phyloP scores from a whole-genome alignment of 2,113 vertebrate species.

The Nothocercus nigrocapillus region DNA sequence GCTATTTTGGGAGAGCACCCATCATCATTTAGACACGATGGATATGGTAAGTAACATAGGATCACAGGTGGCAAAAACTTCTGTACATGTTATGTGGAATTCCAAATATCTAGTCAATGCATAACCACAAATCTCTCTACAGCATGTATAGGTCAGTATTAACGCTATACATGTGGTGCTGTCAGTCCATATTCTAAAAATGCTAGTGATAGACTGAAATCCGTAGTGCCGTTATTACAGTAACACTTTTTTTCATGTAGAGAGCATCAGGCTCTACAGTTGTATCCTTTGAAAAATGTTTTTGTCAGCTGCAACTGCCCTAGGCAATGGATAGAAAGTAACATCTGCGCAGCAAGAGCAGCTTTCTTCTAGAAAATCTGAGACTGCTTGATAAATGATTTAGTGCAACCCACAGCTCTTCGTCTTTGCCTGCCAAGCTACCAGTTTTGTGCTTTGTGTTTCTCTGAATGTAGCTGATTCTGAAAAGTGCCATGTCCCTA shows the following conservation, averaged over 20 bases:
- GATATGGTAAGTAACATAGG: slow-evolving; percentile 87
- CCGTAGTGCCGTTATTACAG: background rate
- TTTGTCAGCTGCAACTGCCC: background rate
- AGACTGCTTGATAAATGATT: background rate
- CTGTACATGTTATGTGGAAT: background rate
- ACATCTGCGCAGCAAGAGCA: background rate
- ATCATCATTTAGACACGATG: slow-evolving; percentile 89
- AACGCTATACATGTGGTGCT: background rate
- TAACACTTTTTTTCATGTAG: background rate
- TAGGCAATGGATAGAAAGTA: background rate
- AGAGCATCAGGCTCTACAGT: background rate
- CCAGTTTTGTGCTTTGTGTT: background rate
- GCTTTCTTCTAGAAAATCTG: background rate
- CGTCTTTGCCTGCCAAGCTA: background rate
- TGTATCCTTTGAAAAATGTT: background rate
- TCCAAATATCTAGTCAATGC: background rate
- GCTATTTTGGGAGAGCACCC: slow-evolving; percentile 98
- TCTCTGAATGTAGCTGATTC: background rate
- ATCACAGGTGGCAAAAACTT: background rate
- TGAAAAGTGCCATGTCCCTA: background rate
- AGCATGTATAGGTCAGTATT: background rate
- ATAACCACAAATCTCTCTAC: background rate
- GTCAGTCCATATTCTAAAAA: background rate
- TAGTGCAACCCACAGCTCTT: background rate
- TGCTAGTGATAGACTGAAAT: background rate